Conservation (phyloP, 2,113 vertebrate species). For the Charina bottae region DNA sequence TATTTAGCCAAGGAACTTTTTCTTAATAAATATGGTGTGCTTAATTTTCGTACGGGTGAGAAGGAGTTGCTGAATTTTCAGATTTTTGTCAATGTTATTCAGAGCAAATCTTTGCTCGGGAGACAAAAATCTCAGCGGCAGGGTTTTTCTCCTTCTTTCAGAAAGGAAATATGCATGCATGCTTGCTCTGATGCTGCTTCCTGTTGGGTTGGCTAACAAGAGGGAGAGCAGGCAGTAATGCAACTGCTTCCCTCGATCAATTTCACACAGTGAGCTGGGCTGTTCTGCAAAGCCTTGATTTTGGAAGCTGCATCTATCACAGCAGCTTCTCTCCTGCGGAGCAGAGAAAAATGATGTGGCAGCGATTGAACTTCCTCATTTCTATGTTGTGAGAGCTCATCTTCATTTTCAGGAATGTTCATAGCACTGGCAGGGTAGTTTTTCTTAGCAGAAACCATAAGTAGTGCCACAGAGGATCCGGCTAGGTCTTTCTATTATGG, state of each 20-base stretch:
- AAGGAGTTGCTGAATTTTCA: too few species aligned
- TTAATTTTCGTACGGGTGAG: too few species aligned
- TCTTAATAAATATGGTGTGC: too few species aligned
- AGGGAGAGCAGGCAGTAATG: not conserved
- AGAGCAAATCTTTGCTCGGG: not conserved
- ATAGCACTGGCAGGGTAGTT: slow-evolving; percentile 71
- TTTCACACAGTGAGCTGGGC: slow-evolving; percentile 16
- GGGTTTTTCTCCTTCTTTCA: not conserved
- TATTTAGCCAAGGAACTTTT: too few species aligned
- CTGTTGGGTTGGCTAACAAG: not conserved
- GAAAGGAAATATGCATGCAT: not conserved
- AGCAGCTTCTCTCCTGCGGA: slow-evolving; percentile 61
- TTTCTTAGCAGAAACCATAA: slow-evolving; percentile 67
- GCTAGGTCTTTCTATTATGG: slow-evolving; percentile 72
- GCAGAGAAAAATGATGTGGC: slow-evolving; percentile 76
- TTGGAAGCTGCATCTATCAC: slow-evolving; percentile 64
- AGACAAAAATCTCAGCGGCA: not conserved
- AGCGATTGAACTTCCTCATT: slow-evolving; percentile 78
- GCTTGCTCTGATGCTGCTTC: not conserved
- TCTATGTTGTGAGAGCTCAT: slow-evolving; percentile 68
- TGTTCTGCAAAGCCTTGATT: slow-evolving; percentile 64
- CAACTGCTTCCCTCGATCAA: not conserved
- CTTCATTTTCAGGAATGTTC: slow-evolving; percentile 74
- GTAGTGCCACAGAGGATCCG: slow-evolving; percentile 58
- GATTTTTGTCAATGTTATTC: too few species aligned